A percentile compares a stretch with the other conserved stretches of the same genome.
These are phyloP conservation scores for Drosophila putrida DNA, from an alignment of 2,888 invertebrate genomes.

Conservation along the genomic window DNA sequence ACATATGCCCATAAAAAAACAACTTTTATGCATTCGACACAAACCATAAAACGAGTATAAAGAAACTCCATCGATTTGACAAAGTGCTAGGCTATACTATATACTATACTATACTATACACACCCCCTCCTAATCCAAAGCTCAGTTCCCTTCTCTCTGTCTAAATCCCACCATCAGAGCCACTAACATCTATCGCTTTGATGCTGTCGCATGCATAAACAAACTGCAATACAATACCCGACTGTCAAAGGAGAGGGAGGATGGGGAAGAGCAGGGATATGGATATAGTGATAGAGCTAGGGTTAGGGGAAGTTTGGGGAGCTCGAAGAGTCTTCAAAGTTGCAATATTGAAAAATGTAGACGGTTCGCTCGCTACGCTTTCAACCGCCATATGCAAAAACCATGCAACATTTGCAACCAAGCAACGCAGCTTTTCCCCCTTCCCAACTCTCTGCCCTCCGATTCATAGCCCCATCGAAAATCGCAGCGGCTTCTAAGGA, in stretches of 20 bases:
- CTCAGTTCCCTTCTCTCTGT: background rate
- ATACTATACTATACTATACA: background rate
- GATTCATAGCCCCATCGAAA: background rate
- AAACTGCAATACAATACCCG: constrained; percentile 74
- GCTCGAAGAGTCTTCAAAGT: constrained; percentile 56
- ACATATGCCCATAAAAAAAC: constrained; percentile 41
- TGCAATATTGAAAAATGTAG: constrained; percentile 74
- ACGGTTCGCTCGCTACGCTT: constrained; percentile 28
- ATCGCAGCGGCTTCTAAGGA: constrained; percentile 35
- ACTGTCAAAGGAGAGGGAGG: constrained; percentile 5
- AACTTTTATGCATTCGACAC: constrained; percentile 46
- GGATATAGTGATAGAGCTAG: constrained; percentile 3
- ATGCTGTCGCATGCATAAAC: constrained; percentile 72
- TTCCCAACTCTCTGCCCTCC: background rate
- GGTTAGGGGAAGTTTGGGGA: background rate
- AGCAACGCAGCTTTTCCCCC: constrained; percentile 5
- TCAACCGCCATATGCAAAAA: constrained; percentile 44
- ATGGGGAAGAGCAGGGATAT: background rate
- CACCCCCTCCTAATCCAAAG: background rate
- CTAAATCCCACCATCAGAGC: constrained; percentile 11
- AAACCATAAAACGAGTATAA: constrained; percentile 28
- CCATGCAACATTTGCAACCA: constrained; percentile 25
- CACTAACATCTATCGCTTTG: constrained; percentile 59
- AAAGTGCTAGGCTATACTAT: constrained; percentile 28
- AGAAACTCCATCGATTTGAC: constrained; percentile 66